Conservation (phyloP, 2,113 vertebrate species). For the Halcyon senegalensis region DNA sequence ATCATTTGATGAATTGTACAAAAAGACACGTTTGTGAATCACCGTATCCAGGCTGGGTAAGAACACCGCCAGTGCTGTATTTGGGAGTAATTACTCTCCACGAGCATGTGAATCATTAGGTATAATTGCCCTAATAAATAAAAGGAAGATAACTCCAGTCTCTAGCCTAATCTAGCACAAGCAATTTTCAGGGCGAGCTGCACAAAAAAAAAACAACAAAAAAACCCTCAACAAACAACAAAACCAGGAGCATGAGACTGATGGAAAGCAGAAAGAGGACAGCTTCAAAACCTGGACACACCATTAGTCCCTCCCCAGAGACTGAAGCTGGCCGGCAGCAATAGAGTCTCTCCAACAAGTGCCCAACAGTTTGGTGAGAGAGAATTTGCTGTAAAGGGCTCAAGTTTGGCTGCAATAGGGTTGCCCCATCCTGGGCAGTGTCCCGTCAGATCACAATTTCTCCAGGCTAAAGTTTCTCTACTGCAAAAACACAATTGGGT, state of each 20-base stretch:
- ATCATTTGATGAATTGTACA: neutral
- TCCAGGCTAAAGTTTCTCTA: neutral
- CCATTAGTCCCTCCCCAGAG: neutral
- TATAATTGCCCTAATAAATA: slow-evolving; percentile 68
- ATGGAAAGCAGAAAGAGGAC: neutral
- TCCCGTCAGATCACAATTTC: accelerated
- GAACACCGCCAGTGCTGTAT: slow-evolving; percentile 1
- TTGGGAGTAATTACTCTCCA: slow-evolving; percentile 56
- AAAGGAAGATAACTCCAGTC: slow-evolving; percentile 39
- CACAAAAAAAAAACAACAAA: neutral
- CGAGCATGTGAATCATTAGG: slow-evolving; percentile 61
- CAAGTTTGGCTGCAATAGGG: neutral
- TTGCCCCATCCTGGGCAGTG: neutral
- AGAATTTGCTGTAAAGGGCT: neutral
- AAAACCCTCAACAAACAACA: neutral
- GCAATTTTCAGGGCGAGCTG: neutral
- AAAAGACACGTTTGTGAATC: slow-evolving; percentile 12
- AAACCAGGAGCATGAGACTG: neutral
- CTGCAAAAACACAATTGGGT: neutral
- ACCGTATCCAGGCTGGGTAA: neutral
- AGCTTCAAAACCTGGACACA: neutral
- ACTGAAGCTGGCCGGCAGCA: accelerated
- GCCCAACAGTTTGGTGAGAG: accelerated
- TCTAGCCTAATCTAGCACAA: slow-evolving; percentile 8
- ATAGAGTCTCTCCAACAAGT: neutral